These are phyloP conservation scores for Blastomussa wellsi DNA, from an alignment of 92 coral and sea anemone species.

Conservation along the genomic window DNA sequence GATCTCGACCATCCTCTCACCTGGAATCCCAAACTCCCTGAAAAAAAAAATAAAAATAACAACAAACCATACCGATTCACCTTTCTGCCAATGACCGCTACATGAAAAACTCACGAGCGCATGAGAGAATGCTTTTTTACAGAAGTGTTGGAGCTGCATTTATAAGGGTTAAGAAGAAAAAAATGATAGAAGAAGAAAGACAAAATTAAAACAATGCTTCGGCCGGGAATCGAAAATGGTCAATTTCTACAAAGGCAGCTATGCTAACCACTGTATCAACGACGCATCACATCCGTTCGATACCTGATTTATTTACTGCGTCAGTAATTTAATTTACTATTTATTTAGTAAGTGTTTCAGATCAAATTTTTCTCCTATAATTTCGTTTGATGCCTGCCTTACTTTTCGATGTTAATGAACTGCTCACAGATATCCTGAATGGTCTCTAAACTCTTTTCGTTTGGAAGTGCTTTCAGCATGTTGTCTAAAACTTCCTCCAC, in stretches of 20 bases:
- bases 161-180: too few relatives aligned
- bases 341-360: neutral
- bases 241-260: conserved; percentile 72
- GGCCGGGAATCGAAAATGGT: conserved; percentile 72
- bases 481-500: conserved; percentile 45
- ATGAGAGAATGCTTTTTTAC: too few relatives aligned
- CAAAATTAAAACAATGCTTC: conserved; percentile 5
- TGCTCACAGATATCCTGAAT: conserved; percentile 24
- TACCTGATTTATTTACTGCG: neutral
- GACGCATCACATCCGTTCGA: neutral
- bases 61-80: too few relatives aligned
- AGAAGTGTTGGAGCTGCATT: too few relatives aligned
- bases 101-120: too few relatives aligned
- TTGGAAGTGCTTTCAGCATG: conserved; percentile 29
- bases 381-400: neutral
- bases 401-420: conserved; percentile 28
- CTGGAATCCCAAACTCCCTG: conserved; percentile 66
- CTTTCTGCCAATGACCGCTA: too few relatives aligned
- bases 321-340: neutral
- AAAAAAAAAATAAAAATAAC: neutral
- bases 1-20: conserved; percentile 52
- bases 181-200: neutral
- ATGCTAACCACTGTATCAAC: conserved; percentile 45
- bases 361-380: neutral
- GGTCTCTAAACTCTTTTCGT: neutral